Conservation (phyloP, 64 coral and sea anemone species). For the Pachyseris speciosa region DNA sequence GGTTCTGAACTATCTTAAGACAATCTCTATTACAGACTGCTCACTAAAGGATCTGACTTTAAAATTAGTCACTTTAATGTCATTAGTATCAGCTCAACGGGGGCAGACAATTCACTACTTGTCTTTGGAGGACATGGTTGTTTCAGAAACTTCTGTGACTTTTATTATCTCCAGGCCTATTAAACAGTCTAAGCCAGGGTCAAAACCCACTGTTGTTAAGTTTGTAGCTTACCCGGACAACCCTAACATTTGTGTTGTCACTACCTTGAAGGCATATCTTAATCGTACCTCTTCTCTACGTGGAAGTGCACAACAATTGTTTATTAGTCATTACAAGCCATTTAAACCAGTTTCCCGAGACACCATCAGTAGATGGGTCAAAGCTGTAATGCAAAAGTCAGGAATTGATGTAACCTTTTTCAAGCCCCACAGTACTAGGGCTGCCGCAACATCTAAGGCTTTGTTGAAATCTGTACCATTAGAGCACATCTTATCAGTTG, state of each 20-base stretch:
- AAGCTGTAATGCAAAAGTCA: slow-evolving; percentile 26
- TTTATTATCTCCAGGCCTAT: slow-evolving; percentile 23
- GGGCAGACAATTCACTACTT: slow-evolving; percentile 41
- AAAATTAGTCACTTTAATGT: slow-evolving; percentile 12
- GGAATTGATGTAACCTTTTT: background rate
- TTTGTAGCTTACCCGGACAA: slow-evolving; percentile 19
- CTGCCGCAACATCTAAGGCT: slow-evolving; percentile 8
- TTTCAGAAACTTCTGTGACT: slow-evolving; percentile 18
- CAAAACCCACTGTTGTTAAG: slow-evolving; percentile 34
- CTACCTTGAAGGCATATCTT: slow-evolving; percentile 17
- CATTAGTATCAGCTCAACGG: slow-evolving; percentile 29
- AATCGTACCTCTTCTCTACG: slow-evolving; percentile 13
- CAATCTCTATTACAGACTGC: background rate
- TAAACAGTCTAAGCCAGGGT: slow-evolving; percentile 55
- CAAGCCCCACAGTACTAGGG: background rate
- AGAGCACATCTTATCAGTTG: too few relatives aligned
- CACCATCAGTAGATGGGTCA: slow-evolving; percentile 58
- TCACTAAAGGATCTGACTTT: slow-evolving; percentile 35
- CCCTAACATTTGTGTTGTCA: slow-evolving; percentile 34
- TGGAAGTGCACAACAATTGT: slow-evolving; percentile 30
- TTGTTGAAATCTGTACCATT: slow-evolving; percentile 25
- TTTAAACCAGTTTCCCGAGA: slow-evolving; percentile 22
- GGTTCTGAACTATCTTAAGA: slow-evolving; percentile 14
- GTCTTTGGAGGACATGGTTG: slow-evolving; percentile 5
- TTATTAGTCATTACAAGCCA: slow-evolving; percentile 57